These are phyloP conservation scores for Pyrgilauda ruficollis DNA, from an alignment of 2,113 vertebrate species.

Conservation along the genomic window DNA sequence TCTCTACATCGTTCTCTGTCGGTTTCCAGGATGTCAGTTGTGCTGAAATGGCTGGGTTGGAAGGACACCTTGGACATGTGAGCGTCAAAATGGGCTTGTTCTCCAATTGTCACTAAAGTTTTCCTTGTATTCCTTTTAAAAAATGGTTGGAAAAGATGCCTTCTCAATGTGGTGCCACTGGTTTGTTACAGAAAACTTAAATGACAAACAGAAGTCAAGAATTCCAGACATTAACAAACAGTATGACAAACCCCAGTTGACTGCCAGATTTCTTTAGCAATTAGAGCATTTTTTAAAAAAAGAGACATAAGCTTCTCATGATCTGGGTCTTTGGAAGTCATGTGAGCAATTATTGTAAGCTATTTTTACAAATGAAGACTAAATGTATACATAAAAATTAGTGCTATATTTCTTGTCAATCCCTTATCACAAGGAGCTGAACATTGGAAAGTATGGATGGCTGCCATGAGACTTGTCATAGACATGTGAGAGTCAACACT, in stretches of 20 bases:
- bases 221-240: background rate
- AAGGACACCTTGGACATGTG: background rate
- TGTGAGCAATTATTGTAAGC: background rate
- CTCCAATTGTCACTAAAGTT: background rate
- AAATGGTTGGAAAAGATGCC: background rate
- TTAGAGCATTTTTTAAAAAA: background rate
- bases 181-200: background rate
- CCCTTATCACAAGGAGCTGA: background rate
- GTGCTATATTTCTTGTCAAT: background rate
- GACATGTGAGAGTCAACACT: constrained; percentile 3
- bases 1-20: accelerated
- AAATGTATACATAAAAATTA: background rate
- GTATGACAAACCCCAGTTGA: background rate
- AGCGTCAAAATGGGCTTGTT: background rate
- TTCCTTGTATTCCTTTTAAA: background rate
- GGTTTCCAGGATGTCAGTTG: background rate
- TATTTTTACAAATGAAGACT: background rate
- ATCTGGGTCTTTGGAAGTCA: background rate
- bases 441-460: background rate
- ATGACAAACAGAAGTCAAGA: background rate
- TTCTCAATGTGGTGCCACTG: background rate
- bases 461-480: constrained; percentile 4
- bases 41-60: background rate
- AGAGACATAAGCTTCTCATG: background rate
- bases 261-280: background rate